Base-by-base conservation (phyloP, 2,113 vertebrate genomes). In the Thamnaconus septentrionalis region DNA sequence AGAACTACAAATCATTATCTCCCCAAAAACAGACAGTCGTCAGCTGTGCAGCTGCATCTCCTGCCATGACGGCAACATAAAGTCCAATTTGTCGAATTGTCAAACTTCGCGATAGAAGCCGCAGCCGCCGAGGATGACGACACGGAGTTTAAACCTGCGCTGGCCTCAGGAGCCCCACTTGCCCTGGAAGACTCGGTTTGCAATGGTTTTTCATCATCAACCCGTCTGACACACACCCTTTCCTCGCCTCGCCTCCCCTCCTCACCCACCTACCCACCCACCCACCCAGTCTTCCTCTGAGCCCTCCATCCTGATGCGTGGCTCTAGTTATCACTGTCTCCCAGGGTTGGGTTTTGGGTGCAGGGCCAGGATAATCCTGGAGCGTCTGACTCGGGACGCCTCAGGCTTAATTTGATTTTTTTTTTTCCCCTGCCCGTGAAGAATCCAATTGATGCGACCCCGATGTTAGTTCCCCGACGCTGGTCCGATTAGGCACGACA, bases 381-480 rank as follows among this genome's bases (percentile, higher is more conserved):
- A 45, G 68, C 80, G 79, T 82, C 68, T 66, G 74, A 85, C 80
- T 90, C 58, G 53, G 56, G 76, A 86, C 63, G 64, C 75, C 67
- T 12, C 51, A 82, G 67, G 64, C 74, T 83, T 91, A 92, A 92
- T 92, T 87, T 60, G 83, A 87, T 86, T 80, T 56, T 81, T 75
- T 79, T 50, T 83, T 84, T 63, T 73, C 69, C 50, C 49, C 59
- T n/a, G 55, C 80, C 79, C 75, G 62, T 85, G 82, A 76, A 91
- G 64, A 91, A 93, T 91, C 85, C 86, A 85, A 81, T 91, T 83
- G 85, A 60, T 64, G 53, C 51, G 65, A 82, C 69, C 74, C 79
- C 75, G 52, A 6, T 82, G 81, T 31, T 73, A 51, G 71, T 70
- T 76, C 54, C 59, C 60, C 68, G 50, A 73, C 72, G 74, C 65